Conservation (phyloP, 2,797 vertebrate genomes). For the Bufotes viridis region DNA sequence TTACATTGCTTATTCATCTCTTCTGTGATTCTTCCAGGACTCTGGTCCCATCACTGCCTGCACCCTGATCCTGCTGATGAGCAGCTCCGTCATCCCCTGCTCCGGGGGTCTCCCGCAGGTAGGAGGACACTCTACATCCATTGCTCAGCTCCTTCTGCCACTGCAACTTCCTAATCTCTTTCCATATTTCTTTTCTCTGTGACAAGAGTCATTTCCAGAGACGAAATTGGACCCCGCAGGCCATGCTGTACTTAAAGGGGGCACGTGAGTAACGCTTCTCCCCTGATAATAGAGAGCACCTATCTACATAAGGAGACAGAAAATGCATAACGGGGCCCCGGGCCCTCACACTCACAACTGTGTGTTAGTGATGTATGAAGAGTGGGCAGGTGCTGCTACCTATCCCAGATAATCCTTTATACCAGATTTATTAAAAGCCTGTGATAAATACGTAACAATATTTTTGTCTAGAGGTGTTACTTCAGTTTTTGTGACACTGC, state of each 20-base stretch:
- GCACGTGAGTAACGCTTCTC: conserved; percentile 82
- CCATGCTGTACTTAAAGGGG: conserved; percentile 97
- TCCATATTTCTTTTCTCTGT: conserved; percentile 44
- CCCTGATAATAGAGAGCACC: too few relatives aligned
- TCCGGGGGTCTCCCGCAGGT: conserved; percentile 86
- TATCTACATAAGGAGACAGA: too few relatives aligned
- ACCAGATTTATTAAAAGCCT: too few relatives aligned
- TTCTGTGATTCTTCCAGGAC: conserved; percentile 71
- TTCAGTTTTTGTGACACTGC: too few relatives aligned
- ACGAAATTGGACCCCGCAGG: conserved; percentile 96
- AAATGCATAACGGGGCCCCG: background rate
- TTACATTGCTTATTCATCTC: too few relatives aligned
- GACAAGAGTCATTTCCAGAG: conserved; percentile 82
- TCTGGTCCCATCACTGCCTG: conserved; percentile 69
- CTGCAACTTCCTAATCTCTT: accelerated
- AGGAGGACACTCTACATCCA: conserved; percentile 41
- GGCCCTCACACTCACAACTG: background rate
- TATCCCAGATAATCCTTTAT: too few relatives aligned
- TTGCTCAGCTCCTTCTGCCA: background rate
- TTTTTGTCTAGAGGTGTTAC: too few relatives aligned
- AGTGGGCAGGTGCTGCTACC: too few relatives aligned
- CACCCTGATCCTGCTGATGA: conserved; percentile 76
- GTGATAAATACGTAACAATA: too few relatives aligned
- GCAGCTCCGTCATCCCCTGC: conserved; percentile 74
- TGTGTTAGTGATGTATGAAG: background rate